These are phyloP conservation scores for Exocentrus adspersus DNA, from an alignment of 2,888 invertebrate genomes.

Conservation along the genomic window DNA sequence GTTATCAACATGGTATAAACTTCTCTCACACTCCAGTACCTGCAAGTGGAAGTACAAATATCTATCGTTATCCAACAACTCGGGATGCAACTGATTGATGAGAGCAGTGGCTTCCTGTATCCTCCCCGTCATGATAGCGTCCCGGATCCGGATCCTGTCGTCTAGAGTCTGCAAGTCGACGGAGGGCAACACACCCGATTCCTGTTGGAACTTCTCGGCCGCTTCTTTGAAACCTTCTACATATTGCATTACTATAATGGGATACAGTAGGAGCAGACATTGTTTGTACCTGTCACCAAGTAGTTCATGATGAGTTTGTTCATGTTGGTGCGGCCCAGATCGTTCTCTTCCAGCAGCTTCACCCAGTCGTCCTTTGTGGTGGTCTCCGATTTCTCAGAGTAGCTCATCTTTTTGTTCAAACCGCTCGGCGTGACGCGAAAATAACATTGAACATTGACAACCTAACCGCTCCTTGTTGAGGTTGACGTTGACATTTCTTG, in stretches of 20 bases:
- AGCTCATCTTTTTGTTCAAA: constrained; percentile 61
- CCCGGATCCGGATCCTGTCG: constrained; percentile 90
- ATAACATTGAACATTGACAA: constrained; percentile 19
- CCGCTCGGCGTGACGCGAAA: constrained; percentile 19
- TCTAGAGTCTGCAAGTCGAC: constrained; percentile 87
- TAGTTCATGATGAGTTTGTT: constrained; percentile 99
- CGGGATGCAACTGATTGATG: constrained; percentile 94
- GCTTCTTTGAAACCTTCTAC: constrained; percentile 96
- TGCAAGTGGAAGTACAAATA: constrained; percentile 96
- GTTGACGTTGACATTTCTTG: too few species aligned
- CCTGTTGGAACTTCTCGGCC: constrained; percentile 94
- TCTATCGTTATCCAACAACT: constrained; percentile 93
- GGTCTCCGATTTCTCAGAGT: constrained; percentile 65
- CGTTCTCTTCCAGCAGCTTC: constrained; percentile 77
- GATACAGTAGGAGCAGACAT: too few species aligned
- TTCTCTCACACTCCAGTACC: too few species aligned
- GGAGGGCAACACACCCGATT: constrained; percentile 86
- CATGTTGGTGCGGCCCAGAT: constrained; percentile 91
- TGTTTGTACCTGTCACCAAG: constrained; percentile 95
- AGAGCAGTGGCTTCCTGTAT: constrained; percentile 93
- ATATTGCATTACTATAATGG: too few species aligned
- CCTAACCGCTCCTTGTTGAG: too few species aligned
- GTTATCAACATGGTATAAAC: too few species aligned
- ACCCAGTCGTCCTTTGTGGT: constrained; percentile 78
- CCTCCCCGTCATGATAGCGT: constrained; percentile 91